A percentile compares a stretch with the other conserved stretches of the same genome.
phyloP scores from a whole-genome alignment of 2,797 vertebrate species.

The Gorsachius magnificus region DNA sequence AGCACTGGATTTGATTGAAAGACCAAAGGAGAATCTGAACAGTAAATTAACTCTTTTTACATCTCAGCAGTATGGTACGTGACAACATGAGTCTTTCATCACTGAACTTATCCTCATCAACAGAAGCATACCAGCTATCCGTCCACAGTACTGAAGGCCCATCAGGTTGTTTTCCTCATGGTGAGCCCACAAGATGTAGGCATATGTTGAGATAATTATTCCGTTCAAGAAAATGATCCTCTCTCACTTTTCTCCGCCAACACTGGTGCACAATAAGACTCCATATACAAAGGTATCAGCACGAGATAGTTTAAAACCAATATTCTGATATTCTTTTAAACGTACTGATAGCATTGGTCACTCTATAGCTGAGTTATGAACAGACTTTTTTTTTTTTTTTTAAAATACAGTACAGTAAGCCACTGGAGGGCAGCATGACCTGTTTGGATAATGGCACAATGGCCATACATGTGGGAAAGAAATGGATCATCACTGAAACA shows the following conservation, averaged over 20 bases:
- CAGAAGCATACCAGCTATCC: background rate
- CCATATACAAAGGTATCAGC: background rate
- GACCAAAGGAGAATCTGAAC: background rate
- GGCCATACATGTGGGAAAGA: background rate
- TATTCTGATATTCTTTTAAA: background rate
- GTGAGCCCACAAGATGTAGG: background rate
- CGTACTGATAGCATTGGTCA: background rate
- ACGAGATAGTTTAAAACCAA: background rate
- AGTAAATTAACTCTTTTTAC: background rate
- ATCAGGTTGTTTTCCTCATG: background rate
- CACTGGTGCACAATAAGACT: background rate
- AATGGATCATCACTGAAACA: background rate
- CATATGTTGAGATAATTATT: background rate
- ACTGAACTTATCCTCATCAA: background rate
- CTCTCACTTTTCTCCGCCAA: background rate
- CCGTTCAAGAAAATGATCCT: background rate
- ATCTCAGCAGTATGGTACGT: background rate
- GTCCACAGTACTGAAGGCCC: background rate
- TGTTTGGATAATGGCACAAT: constrained; percentile 3
- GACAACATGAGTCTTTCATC: background rate
- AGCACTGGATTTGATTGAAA: background rate
- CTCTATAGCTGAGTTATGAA: background rate
- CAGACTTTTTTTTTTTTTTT: background rate
- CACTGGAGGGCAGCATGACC: constrained; percentile 42
- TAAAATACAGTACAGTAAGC: background rate